Evolutionary conservation across 2,113 vertebrate genomes (phyloP), one percentile per base, ranked within the genome.

Genomic region (Asarcornis scutulata): DNA sequence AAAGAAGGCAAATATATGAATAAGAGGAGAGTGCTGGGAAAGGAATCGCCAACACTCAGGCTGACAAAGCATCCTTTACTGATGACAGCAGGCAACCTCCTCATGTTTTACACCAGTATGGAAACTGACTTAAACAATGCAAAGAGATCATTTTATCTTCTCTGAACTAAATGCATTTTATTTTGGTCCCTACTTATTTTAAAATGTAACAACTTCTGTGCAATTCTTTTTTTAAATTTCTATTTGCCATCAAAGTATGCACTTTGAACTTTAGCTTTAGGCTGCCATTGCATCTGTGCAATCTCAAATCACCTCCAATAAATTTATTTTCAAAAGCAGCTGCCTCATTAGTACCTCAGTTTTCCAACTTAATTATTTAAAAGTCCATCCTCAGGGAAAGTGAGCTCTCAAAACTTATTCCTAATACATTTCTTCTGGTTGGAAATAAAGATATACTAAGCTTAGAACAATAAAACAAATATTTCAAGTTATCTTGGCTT

Each of bases 261-360:
- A 91, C 87, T 95, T 38, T 88, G 83, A 95, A 94, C 85, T 95
- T 95, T 3, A 95, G 80, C 92, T 95, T 52, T 83, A 93, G 93
- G 92, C 89, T 93, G 50, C 72, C 46, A 9, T 9, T 64, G 80
- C 87, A 67, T 80, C 64, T 91, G 91, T 66, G 62, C 55, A 78
- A 52, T 62, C 38, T 77, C 67, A 83, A 87, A 75, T 88, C n/a
- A 87, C 32, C 53, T 72, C 73, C 80, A 84, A 36, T 63, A 78
- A 91, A 85, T 36, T 83, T 52, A 78, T 78, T 92, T 79, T 56
- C 66, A 85, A 94, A 93, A 77, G 63, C 8, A 83, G 50, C 32
- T 46, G 78, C 71, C 82, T 88, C 80, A 91, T 96, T 44, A 96
- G 88, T 77, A 97, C 56, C 77, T 79, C 46, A 75, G 29, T 60